Evolutionary conservation across 2,888 invertebrate species (phyloP).

Genomic region (Archaeoteleia sp.): DNA sequence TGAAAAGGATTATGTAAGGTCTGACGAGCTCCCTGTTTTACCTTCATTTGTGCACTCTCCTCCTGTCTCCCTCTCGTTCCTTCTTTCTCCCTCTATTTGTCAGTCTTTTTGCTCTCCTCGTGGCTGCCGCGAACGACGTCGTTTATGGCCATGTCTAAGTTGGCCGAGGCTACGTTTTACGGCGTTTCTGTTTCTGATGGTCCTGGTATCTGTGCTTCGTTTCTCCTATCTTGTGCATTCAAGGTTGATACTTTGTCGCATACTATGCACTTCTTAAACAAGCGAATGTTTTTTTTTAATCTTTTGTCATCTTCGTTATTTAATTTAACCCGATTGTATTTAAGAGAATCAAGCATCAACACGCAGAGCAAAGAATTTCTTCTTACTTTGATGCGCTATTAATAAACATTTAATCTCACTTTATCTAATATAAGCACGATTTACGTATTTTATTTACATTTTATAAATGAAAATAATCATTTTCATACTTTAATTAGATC

Average conservation of each 20-base stretch:
- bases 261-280: conserved; percentile 26
- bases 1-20: conserved; percentile 54
- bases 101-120: conserved; percentile 47
- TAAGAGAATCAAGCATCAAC: too few relatives aligned
- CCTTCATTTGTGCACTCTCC: conserved; percentile 23
- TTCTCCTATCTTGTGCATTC: conserved; percentile 62
- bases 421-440: too few relatives aligned
- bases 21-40: conserved; percentile 23
- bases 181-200: conserved; percentile 68
- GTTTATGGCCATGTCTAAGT: conserved; percentile 71
- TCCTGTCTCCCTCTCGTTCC: conserved; percentile 25
- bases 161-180: conserved; percentile 73
- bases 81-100: conserved; percentile 35
- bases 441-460: too few relatives aligned
- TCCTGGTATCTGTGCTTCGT: conserved; percentile 63
- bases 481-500: too few relatives aligned
- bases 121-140: conserved; percentile 58
- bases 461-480: too few relatives aligned
- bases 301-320: conserved; percentile 46
- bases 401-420: too few relatives aligned
- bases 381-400: too few relatives aligned
- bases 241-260: conserved; percentile 62
- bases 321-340: conserved; percentile 38
- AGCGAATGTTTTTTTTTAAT: conserved; percentile 23
- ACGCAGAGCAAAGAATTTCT: too few relatives aligned